Evolutionary conservation across 2,113 vertebrate genomes (phyloP).

Genomic region (Psilopsiagon aymara): DNA sequence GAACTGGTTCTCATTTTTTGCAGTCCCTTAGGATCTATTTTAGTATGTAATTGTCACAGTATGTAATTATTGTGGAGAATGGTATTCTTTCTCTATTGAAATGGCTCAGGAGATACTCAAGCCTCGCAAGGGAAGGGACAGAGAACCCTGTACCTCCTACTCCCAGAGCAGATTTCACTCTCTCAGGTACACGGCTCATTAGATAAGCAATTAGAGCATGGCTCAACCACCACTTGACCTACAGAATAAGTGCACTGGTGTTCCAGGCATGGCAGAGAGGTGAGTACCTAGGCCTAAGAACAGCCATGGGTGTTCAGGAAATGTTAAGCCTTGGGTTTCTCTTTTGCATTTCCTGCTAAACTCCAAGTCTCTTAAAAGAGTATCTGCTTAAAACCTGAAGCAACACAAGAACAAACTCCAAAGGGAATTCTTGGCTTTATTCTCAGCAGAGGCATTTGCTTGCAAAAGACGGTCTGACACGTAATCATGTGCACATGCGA

Average conservation of each 20-base stretch:
- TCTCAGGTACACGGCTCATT: neutral
- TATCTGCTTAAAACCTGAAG: neutral
- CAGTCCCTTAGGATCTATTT: neutral
- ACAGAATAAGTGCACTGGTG: neutral
- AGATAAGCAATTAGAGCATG: neutral
- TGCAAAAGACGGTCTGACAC: neutral
- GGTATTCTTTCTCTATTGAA: neutral
- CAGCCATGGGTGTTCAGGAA: neutral
- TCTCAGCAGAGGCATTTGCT: neutral
- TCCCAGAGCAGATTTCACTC: neutral
- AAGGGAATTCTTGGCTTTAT: neutral
- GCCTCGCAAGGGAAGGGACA: neutral
- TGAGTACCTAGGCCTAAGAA: neutral
- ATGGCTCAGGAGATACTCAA: neutral
- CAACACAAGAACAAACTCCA: rapidly evolving
- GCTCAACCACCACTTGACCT: neutral
- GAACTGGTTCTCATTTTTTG: neutral
- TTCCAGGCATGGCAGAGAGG: neutral
- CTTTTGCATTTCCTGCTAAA: neutral
- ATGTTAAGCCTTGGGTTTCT: neutral
- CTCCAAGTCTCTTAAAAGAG: neutral
- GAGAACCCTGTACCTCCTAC: neutral
- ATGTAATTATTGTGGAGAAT: neutral
- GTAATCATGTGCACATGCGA: neutral
- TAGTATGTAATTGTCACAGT: neutral